Evolutionary conservation across 2,797 vertebrate species (phyloP).

Genomic region (Megaceryle alcyon): DNA sequence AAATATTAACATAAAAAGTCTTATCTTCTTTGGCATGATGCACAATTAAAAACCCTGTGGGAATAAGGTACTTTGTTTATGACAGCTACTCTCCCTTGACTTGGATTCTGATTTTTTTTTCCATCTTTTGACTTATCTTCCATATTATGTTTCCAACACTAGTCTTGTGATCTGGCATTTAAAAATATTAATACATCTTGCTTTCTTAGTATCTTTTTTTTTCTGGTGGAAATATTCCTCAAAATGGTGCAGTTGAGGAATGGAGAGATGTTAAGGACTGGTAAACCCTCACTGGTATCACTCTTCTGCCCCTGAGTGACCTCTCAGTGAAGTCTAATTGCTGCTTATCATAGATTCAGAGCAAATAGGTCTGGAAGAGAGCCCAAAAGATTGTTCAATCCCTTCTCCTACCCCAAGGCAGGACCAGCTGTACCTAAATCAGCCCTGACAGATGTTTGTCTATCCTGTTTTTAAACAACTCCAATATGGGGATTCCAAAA

Average conservation of each 20-base stretch:
- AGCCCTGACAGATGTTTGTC: constrained; percentile 49
- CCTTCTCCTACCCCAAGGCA: constrained; percentile 21
- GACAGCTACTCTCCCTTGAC: neutral
- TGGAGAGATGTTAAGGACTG: neutral
- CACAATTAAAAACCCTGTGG: neutral
- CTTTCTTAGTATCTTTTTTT: neutral
- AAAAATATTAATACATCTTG: neutral
- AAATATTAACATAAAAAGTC: neutral
- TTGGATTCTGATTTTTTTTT: neutral
- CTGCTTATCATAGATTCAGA: neutral
- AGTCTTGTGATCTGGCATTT: neutral
- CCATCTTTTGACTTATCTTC: neutral
- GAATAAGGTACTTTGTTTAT: neutral
- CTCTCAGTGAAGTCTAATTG: neutral
- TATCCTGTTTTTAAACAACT: constrained; percentile 29
- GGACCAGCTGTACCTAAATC: constrained; percentile 41
- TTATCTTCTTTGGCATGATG: neutral
- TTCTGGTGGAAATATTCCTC: neutral
- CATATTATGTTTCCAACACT: neutral
- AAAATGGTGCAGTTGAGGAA: neutral
- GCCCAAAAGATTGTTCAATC: constrained; percentile 1
- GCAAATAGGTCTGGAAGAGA: constrained; percentile 19
- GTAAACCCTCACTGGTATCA: neutral
- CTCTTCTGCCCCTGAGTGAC: neutral
- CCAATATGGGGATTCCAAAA: neutral